These are phyloP conservation scores for Drosophila gunungcola DNA, from an alignment of 1,140 invertebrate genomes.

Conservation along the genomic window DNA sequence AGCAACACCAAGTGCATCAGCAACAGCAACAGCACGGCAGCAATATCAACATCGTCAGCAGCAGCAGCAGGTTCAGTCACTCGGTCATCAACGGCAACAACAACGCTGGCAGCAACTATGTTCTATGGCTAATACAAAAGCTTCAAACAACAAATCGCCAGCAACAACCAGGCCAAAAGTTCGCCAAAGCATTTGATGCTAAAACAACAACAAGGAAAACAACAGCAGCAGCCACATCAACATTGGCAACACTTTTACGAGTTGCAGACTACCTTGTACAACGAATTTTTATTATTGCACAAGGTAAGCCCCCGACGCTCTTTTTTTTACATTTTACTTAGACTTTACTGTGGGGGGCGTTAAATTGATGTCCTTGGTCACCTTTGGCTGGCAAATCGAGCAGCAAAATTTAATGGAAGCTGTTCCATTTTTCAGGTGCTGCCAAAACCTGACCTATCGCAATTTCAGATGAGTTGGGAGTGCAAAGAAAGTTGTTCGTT, in stretches of 20 bases:
- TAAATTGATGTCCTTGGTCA: conserved; percentile 35
- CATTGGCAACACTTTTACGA: conserved; percentile 77
- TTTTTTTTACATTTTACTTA: conserved; percentile 37
- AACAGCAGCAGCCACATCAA: conserved; percentile 39
- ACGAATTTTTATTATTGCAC: conserved; percentile 79
- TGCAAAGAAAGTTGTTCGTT: conserved; percentile 15
- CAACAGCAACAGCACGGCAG: conserved; percentile 23
- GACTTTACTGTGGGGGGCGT: conserved; percentile 15
- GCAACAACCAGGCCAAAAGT: conserved; percentile 47
- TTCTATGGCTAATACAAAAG: conserved; percentile 56
- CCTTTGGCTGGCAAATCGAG: conserved; percentile 31
- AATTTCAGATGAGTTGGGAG: conserved; percentile 33
- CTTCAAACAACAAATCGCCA: conserved; percentile 55
- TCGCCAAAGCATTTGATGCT: conserved; percentile 46
- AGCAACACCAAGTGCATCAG: conserved; percentile 2
- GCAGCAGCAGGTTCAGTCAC: conserved; percentile 41
- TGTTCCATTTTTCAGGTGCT: conserved; percentile 7
- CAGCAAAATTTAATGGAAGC: conserved; percentile 33
- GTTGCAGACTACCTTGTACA: conserved; percentile 76
- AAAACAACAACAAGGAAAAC: conserved; percentile 38
- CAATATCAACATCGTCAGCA: conserved; percentile 35
- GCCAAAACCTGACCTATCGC: conserved; percentile 38
- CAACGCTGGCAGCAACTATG: conserved; percentile 27
- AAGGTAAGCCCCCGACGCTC: conserved; percentile 59
- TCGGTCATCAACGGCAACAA: conserved; percentile 27